Evolutionary conservation across 2,113 vertebrate genomes (phyloP), one percentile per base, ranked within the genome.

Genomic region (Potamarius usumacintae): DNA sequence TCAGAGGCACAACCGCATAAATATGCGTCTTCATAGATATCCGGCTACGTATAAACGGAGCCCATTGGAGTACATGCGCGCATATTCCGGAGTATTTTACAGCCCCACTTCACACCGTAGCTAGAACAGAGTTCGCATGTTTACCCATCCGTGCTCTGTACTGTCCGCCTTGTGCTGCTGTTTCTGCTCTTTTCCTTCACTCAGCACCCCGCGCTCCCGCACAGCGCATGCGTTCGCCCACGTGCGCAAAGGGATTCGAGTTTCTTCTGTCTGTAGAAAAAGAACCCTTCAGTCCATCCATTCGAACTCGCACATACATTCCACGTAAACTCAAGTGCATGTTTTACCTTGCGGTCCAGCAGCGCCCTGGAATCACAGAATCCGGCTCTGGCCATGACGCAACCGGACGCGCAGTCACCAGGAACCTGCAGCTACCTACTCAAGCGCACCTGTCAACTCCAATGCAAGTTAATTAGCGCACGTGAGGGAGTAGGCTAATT

Each of bases 301-400:
- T 20, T 81, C 15, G n/a, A n/a, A n/a, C 25, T 15, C 5, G 1
- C n/a, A 79, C 12, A 1, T 17, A 1, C 14, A 27, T 22, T 3
- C 42, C 27, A 27, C 10, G 42, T 25, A 25, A 42, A 52, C 12
- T 10, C 42, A 53, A 4, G 48, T 10, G 7, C 25, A 4, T 20
- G 17, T 5, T 63, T 89, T 94, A 94, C 94, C 90, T 93, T 94
- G 93, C 93, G 95, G 94, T 96, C 95, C 95, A 95, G 89, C 93
- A 94, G 91, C 50, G 92, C 89, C 92, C 93, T 93, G 88, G 93
- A 92, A 91, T 94, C 94, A 93, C 94, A 95, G 90, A 95, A 93
- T 84, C 94, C 94, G 60, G 94, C 93, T 92, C 89, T 91, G 92
- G 95, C 94, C 95, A 96, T 96, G 25, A 90, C 65, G 82, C 69